Evolutionary conservation across 2,797 vertebrate species (phyloP), one percentile per base, ranked within the genome.

Genomic region (Arctocebus calabarensis): DNA sequence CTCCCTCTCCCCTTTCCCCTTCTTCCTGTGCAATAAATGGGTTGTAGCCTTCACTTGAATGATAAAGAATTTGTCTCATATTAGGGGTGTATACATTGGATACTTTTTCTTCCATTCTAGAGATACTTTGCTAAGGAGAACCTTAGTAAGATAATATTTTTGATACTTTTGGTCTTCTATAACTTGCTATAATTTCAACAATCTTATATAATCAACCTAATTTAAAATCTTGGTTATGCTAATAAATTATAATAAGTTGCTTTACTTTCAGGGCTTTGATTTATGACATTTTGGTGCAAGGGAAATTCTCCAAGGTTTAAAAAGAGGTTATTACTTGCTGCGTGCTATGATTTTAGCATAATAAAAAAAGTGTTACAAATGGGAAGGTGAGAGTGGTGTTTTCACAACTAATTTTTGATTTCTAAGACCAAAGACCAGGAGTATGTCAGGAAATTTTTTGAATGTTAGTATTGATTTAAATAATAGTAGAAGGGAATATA

Each of bases 261-360:
- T 61, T 91, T 86, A 85, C 2, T 79, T 79, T 2, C 2, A 61
- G 6, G 19, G 66, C 2, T n/a, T 37, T 90, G 25, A 78, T 0
- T 86, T 62, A 61, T 84, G 0, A 64, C 17, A 52, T 91, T 91
- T 88, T 61, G 10, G 12, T 81, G 4, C 2, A 59, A 75, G 7
- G 10, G 77, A 92, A 92, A 87, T 96, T 93, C 40, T 73, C 23
- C 17, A 84, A 77, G 7, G 2, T 89, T 94, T 94, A 3, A n/a
- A 64, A 84, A 95, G 79, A 12, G 19, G 0, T 29, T 77, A 17
- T 27, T 23, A 59, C 5, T 6, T 27, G 25, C 34, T 48, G 3
- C 0, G 34, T 78, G 5, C 4, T 79, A 81, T 84, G 3, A 61
- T 83, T 83, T 94, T 0, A 66, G 3, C 61, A 17, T 82, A 37